phyloP scores from a whole-genome alignment of 2,113 vertebrate species.

The Catharus bicknelli region DNA sequence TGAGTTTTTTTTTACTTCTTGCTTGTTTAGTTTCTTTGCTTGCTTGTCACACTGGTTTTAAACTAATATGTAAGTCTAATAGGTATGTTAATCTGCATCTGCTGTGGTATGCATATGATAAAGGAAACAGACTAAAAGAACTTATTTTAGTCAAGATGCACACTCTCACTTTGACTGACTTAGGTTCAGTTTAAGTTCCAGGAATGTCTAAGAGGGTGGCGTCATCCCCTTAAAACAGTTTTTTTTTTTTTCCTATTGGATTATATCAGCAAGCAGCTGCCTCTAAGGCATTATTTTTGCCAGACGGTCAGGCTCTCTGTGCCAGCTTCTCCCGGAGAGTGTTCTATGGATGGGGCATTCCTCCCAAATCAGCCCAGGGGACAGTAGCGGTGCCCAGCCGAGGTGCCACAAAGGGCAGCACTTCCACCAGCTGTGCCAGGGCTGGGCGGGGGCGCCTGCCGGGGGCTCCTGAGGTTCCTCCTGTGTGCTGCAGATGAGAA shows the following conservation, averaged over 20 bases:
- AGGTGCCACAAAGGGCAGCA: background rate
- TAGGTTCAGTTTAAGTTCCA: background rate
- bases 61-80: background rate
- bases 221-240: constrained; percentile 17
- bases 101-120: background rate
- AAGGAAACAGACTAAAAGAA: constrained; percentile 17
- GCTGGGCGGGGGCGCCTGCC: background rate
- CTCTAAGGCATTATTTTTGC: constrained; percentile 14
- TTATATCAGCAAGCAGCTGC: constrained; percentile 44
- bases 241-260: constrained; percentile 6
- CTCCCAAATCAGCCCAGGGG: background rate
- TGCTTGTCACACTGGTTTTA: background rate
- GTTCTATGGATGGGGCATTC: background rate
- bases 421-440: background rate
- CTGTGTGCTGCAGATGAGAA: background rate
- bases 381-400: background rate
- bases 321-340: background rate
- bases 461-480: background rate
- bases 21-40: background rate
- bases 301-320: background rate
- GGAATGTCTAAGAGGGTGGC: constrained; percentile 16
- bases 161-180: background rate
- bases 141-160: background rate
- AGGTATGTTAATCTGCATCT: background rate
- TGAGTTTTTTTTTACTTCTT: background rate